Percentiles rank a stretch among this genome's conserved stretches.
Evolutionary conservation across 2,113 vertebrate genomes (phyloP).

Genomic region (Strigops habroptila): DNA sequence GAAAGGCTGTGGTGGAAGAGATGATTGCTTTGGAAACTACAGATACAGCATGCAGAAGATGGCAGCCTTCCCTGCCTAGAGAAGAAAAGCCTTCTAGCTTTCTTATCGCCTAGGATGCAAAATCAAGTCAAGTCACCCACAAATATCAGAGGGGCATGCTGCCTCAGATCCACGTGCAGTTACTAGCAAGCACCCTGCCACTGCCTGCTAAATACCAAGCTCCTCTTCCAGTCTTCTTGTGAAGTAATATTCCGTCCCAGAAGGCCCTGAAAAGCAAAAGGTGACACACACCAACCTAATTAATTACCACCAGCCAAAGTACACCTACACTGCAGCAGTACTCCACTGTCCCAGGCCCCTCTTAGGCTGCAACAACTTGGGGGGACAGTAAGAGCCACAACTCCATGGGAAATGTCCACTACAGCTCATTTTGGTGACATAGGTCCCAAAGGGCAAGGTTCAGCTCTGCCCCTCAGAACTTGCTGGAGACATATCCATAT

Average conservation of each 20-base stretch:
- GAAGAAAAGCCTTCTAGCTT: background rate
- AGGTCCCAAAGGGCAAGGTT: background rate
- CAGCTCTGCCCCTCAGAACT: background rate
- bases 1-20: background rate
- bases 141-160: background rate
- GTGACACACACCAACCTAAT: background rate
- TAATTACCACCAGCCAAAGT: too few relatives aligned
- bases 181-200: background rate
- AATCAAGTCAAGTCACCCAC: background rate
- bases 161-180: background rate
- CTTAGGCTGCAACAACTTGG: background rate
- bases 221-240: background rate
- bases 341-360: background rate
- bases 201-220: background rate
- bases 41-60: background rate
- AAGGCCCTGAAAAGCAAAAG: background rate
- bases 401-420: accelerated
- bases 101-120: background rate
- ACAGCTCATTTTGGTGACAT: accelerated
- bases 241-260: background rate
- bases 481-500: background rate
- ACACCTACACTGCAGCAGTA: background rate
- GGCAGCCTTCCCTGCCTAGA: background rate
- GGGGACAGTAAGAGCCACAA: background rate
- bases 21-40: background rate